These are phyloP conservation scores for Catalaphyllia jardinei DNA, from an alignment of 64 coral and sea anemone genomes.

Conservation along the genomic window DNA sequence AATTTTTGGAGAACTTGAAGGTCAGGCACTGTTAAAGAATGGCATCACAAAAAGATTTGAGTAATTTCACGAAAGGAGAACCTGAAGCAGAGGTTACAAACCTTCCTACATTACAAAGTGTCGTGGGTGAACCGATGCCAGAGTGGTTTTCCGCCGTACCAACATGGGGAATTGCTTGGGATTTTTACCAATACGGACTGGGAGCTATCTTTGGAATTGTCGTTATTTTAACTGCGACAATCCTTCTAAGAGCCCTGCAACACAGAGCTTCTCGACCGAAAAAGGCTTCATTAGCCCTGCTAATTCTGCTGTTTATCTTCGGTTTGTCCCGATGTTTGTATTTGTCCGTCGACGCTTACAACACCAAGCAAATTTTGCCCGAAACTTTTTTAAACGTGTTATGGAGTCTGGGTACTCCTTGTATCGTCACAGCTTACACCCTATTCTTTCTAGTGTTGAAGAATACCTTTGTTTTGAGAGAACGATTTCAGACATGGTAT, in stretches of 20 bases:
- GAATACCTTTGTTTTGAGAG: slow-evolving; percentile 60
- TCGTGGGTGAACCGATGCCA: slow-evolving; percentile 55
- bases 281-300: slow-evolving; percentile 23
- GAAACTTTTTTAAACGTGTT: slow-evolving; percentile 19
- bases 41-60: background rate
- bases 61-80: background rate
- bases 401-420: slow-evolving; percentile 62
- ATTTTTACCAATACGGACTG: slow-evolving; percentile 59
- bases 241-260: slow-evolving; percentile 32
- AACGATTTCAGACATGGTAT: slow-evolving; percentile 72
- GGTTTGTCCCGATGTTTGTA: slow-evolving; percentile 36
- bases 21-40: background rate
- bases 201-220: slow-evolving; percentile 31
- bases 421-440: slow-evolving; percentile 55
- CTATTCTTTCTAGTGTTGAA: slow-evolving; percentile 60
- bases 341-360: slow-evolving; percentile 56
- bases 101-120: background rate
- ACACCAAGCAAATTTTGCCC: slow-evolving; percentile 41
- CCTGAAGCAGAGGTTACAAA: slow-evolving; percentile 30
- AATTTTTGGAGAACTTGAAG: background rate
- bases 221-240: background rate
- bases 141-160: slow-evolving; percentile 42
- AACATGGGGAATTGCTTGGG: slow-evolving; percentile 56
- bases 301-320: slow-evolving; percentile 54
- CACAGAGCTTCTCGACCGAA: slow-evolving; percentile 5